Evolutionary conservation across 37 sponge, comb jelly and placozoan species (phyloP).

Genomic region (Oscarella lobularis): DNA sequence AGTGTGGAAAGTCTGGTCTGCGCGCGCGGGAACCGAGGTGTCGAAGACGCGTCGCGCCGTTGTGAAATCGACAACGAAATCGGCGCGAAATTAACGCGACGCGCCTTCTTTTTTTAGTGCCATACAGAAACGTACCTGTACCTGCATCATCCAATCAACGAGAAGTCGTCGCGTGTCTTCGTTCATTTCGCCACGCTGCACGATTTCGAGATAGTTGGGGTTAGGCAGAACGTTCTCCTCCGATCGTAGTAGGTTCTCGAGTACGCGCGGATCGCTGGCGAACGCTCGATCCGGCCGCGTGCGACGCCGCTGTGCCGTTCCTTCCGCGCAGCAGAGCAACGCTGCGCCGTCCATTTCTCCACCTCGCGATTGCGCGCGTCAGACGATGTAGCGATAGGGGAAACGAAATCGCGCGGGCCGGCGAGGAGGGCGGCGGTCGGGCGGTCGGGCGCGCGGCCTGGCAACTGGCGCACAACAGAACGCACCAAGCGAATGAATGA

Average conservation of each 20-base stretch:
- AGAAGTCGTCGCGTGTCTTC: neutral
- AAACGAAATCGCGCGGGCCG: neutral
- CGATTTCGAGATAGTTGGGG: neutral
- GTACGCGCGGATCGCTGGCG: neutral
- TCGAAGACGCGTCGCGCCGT: too few species aligned
- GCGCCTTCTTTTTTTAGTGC: too few species aligned
- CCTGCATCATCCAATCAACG: neutral
- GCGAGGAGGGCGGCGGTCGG: neutral
- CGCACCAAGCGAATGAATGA: neutral
- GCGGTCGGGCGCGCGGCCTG: neutral
- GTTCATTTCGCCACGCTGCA: neutral
- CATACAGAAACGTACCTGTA: neutral
- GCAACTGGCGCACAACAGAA: neutral
- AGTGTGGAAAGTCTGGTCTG: too few species aligned
- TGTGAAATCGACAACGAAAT: too few species aligned
- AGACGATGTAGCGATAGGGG: neutral
- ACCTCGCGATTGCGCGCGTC: too few species aligned
- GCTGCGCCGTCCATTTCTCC: too few species aligned
- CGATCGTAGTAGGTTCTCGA: neutral
- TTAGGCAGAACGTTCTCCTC: neutral
- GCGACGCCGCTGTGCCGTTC: too few species aligned
- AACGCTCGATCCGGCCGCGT: neutral
- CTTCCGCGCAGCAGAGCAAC: too few species aligned
- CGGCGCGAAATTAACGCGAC: too few species aligned
- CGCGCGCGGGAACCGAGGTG: too few species aligned